phyloP scores from a whole-genome alignment of 1,140 invertebrate species.

The Drosophila kanapiae region DNA sequence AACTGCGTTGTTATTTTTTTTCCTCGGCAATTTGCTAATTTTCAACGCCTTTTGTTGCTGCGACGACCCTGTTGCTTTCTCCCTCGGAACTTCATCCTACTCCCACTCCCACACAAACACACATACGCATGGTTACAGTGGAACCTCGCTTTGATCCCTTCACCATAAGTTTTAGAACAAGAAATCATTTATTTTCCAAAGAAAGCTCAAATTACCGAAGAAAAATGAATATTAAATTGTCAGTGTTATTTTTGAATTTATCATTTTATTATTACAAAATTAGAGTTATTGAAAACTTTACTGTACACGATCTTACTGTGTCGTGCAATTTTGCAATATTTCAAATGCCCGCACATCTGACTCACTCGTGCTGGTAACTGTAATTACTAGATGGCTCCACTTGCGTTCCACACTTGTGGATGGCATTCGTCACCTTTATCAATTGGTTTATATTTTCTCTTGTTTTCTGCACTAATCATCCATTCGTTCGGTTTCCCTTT shows the following conservation, averaged over 20 bases:
- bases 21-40: conserved; percentile 43
- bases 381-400: conserved; percentile 25
- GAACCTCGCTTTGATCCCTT: neutral
- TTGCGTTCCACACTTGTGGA: conserved; percentile 38
- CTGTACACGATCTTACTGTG: conserved; percentile 24
- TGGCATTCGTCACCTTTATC: conserved; percentile 45
- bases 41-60: conserved; percentile 38
- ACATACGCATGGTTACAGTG: conserved; percentile 7
- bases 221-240: too few species aligned
- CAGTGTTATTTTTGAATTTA: neutral
- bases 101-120: conserved; percentile 26
- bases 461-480: conserved; percentile 22
- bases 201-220: neutral
- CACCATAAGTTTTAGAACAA: too few species aligned
- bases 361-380: conserved; percentile 33
- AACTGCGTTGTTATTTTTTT: conserved; percentile 55
- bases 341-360: conserved; percentile 35
- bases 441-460: conserved; percentile 12
- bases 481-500: conserved; percentile 30
- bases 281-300: neutral
- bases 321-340: conserved; percentile 55
- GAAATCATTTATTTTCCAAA: too few species aligned
- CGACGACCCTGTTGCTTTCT: conserved; percentile 36
- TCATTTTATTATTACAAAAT: neutral
- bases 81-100: conserved; percentile 9